A percentile compares a stretch with the other conserved stretches of the same genome.
These are phyloP conservation scores for Coregonus clupeaformis DNA, from an alignment of 2,113 vertebrate species.

Conservation along the genomic window DNA sequence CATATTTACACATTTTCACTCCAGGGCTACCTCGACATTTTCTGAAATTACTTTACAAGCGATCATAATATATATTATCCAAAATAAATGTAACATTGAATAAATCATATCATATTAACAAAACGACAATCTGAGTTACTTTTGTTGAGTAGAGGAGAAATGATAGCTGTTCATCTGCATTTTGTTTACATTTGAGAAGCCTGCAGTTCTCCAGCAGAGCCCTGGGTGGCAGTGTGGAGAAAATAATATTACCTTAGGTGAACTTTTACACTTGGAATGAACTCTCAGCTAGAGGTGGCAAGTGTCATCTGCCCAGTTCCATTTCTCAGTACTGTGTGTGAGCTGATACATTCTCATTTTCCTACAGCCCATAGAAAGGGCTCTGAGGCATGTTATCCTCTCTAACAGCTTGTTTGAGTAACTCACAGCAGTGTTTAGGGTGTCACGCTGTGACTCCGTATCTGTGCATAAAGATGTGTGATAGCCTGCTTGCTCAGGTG, in stretches of 20 bases:
- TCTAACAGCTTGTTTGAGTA: background rate
- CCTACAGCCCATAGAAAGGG: background rate
- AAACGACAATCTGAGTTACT: background rate
- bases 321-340: background rate
- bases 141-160: background rate
- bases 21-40: background rate
- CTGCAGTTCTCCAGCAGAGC: slow-evolving; percentile 3
- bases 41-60: no score
- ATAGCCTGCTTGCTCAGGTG: background rate
- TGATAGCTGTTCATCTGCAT: background rate
- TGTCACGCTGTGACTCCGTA: background rate
- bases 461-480: background rate
- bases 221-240: slow-evolving; percentile 11
- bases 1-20: background rate
- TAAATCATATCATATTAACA: background rate
- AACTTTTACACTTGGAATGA: slow-evolving; percentile 20
- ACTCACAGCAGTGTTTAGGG: background rate
- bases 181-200: background rate
- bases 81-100: background rate
- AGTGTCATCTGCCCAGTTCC: background rate
- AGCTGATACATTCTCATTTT: background rate
- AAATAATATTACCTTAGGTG: background rate
- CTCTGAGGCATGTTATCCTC: background rate
- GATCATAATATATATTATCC: no score
- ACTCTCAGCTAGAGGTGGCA: background rate